Percentiles rank a stretch among this genome's conserved stretches.
These are phyloP conservation scores for Thymelicus acteon DNA, from an alignment of 2,888 invertebrate genomes.

Conservation along the genomic window DNA sequence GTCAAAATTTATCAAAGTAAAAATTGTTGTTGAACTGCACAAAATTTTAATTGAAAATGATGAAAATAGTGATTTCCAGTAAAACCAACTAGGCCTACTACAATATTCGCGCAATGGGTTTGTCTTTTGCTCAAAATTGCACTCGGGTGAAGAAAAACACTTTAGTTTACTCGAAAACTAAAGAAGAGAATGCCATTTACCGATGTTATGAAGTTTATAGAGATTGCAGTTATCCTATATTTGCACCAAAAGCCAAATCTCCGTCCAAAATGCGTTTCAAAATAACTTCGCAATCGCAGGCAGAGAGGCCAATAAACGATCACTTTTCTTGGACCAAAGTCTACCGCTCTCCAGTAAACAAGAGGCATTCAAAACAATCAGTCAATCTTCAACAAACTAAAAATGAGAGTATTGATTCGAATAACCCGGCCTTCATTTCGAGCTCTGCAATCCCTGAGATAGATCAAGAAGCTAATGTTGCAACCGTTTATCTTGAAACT, in stretches of 20 bases:
- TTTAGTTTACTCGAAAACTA: background rate
- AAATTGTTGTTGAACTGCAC: background rate
- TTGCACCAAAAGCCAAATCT: conserved; percentile 26
- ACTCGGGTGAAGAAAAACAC: conserved; percentile 8
- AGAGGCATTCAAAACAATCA: background rate
- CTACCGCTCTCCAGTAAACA: conserved; percentile 54
- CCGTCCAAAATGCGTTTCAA: background rate
- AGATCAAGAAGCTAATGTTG: background rate
- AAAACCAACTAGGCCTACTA: no score
- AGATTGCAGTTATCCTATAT: conserved; percentile 59
- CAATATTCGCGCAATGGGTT: conserved; percentile 13
- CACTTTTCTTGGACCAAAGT: conserved; percentile 63
- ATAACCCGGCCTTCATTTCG: background rate
- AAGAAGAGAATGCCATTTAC: conserved; percentile 26
- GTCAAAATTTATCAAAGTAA: background rate
- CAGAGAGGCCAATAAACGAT: conserved; percentile 30
- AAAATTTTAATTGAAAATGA: background rate
- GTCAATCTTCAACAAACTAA: background rate
- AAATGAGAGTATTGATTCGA: conserved; percentile 42
- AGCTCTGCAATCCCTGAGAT: conserved; percentile 4
- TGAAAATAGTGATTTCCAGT: background rate
- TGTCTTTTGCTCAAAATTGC: conserved; percentile 18
- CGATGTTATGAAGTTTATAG: conserved; percentile 57
- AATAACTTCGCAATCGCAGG: background rate
- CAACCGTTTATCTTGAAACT: background rate